These are phyloP conservation scores for Rhopalosiphum padi DNA, from an alignment of 1,140 invertebrate genomes.

Conservation along the genomic window DNA sequence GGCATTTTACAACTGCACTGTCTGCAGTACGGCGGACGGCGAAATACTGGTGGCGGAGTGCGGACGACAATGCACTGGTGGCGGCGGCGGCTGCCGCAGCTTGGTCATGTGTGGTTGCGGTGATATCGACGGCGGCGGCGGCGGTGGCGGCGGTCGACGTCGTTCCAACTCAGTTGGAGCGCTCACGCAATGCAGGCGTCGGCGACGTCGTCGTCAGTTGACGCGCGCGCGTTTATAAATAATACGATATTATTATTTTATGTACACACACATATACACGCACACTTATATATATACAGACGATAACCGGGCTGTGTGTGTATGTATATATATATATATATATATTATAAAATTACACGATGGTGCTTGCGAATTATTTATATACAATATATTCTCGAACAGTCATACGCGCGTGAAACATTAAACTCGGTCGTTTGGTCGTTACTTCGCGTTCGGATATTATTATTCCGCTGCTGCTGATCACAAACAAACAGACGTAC, in stretches of 20 bases:
- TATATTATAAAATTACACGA: background rate
- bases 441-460: background rate
- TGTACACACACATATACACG: background rate
- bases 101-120: background rate
- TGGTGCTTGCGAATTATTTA: background rate
- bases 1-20: constrained; percentile 51
- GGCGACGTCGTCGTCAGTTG: background rate
- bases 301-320: background rate
- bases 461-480: background rate
- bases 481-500: too few relatives aligned
- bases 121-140: background rate
- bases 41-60: background rate
- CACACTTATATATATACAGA: background rate
- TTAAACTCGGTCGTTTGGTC: too few relatives aligned
- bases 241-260: background rate
- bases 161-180: background rate
- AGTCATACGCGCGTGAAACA: background rate
- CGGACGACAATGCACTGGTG: constrained; percentile 25
- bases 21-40: constrained; percentile 26
- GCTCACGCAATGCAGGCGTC: background rate
- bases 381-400: background rate
- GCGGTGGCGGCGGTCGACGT: background rate
- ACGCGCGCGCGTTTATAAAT: constrained; percentile 9
- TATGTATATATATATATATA: too few relatives aligned
- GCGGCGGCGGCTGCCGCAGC: background rate